Evolutionary conservation across 1,140 invertebrate genomes (phyloP).

Genomic region (Musca vetustissima): DNA sequence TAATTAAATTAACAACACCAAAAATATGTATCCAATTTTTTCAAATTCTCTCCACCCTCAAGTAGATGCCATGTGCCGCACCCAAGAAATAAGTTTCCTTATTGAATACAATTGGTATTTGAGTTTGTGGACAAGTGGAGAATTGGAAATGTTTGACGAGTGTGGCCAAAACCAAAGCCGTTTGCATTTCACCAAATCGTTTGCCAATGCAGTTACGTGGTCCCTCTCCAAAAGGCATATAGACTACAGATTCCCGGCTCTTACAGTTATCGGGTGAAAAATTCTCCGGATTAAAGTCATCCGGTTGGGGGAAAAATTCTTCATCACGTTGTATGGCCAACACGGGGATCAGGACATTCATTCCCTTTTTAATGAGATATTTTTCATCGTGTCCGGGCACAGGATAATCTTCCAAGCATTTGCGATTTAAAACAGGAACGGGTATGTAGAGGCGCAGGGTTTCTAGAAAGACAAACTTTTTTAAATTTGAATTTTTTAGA

Average conservation of each 20-base stretch:
- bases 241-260: conserved; percentile 58
- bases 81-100: conserved; percentile 34
- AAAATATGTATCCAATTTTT: neutral
- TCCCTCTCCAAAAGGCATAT: conserved; percentile 67
- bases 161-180: conserved; percentile 43
- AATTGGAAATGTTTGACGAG: conserved; percentile 29
- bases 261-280: conserved; percentile 57
- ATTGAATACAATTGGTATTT: conserved; percentile 29
- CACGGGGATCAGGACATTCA: conserved; percentile 60
- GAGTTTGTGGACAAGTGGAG: conserved; percentile 24
- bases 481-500: no score
- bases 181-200: conserved; percentile 54
- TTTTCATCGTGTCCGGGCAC: conserved; percentile 55
- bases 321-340: conserved; percentile 63
- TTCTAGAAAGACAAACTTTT: conserved; percentile 37
- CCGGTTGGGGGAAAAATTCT: conserved; percentile 60
- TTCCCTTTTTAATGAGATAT: conserved; percentile 64
- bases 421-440: conserved; percentile 44
- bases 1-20: no score
- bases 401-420: conserved; percentile 5
- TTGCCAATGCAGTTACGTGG: conserved; percentile 57
- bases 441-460: conserved; percentile 58
- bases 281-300: conserved; percentile 63
- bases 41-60: conserved; percentile 38
- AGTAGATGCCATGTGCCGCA: conserved; percentile 38